A percentile compares a stretch with the other conserved stretches of the same genome.
Conservation (phyloP, 1,140 invertebrate species). For the Drosophila sp. region DNA sequence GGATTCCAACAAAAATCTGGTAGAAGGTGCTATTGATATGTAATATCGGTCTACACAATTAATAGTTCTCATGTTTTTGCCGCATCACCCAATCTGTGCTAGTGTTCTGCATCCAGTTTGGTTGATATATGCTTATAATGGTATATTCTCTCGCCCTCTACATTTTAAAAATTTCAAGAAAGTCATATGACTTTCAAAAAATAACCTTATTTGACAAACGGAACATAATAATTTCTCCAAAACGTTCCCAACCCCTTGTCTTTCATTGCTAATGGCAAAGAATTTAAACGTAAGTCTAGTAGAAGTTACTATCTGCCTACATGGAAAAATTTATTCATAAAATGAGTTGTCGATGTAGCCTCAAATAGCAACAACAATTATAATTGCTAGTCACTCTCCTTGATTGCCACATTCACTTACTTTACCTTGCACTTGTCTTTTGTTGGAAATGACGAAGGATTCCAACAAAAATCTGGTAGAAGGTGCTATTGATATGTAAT, state of each 20-base stretch:
- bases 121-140: conserved; percentile 79
- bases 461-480: conserved; percentile 80
- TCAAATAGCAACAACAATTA: conserved; percentile 59
- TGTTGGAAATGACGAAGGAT: conserved; percentile 48
- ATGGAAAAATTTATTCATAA: no score
- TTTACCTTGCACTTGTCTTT: conserved; percentile 79
- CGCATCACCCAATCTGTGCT: conserved; percentile 78
- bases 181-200: conserved; percentile 41
- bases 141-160: conserved; percentile 61
- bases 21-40: conserved; percentile 58
- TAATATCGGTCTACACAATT: background rate
- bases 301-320: no score
- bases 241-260: no score
- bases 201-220: conserved; percentile 69
- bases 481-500: conserved; percentile 43
- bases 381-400: conserved; percentile 44
- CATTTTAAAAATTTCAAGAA: conserved; percentile 59
- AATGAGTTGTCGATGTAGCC: conserved; percentile 67
- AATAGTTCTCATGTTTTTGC: conserved; percentile 55
- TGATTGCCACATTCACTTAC: conserved; percentile 73
- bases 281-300: no score
- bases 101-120: conserved; percentile 50
- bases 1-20: conserved; percentile 74
- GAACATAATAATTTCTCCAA: no score
- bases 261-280: no score